Conservation (phyloP, 2,113 vertebrate species). For the Callorhinus ursinus region DNA sequence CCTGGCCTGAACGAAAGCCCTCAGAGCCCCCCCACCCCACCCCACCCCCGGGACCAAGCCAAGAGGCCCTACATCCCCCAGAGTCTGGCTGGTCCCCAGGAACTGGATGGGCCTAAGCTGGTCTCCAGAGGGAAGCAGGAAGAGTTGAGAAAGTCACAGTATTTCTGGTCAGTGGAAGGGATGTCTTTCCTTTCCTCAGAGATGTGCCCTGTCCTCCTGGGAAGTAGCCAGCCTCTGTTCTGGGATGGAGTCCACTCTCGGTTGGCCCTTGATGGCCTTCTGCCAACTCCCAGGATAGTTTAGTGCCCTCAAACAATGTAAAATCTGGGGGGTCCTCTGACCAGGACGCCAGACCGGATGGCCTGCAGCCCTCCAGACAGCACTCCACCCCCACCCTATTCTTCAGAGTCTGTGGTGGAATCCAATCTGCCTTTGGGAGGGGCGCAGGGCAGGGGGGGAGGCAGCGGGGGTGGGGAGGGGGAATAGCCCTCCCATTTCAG, state of each 20-base stretch:
- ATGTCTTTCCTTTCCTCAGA: background rate
- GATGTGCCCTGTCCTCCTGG: background rate
- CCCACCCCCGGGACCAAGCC: background rate
- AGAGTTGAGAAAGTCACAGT: background rate
- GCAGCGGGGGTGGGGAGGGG: background rate
- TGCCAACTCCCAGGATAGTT: constrained; percentile 32
- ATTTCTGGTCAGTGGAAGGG: background rate
- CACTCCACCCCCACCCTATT: background rate
- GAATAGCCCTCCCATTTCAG: background rate
- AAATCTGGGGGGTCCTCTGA: constrained; percentile 41
- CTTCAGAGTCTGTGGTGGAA: constrained; percentile 38
- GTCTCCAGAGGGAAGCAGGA: background rate
- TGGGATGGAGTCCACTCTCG: background rate
- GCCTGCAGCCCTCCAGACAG: constrained; percentile 34
- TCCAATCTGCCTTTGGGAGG: background rate
- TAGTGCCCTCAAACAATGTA: background rate
- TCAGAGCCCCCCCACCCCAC: background rate
- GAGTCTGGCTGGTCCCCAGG: background rate
- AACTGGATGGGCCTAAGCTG: background rate
- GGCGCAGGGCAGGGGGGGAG: background rate
- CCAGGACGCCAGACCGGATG: constrained; percentile 37
- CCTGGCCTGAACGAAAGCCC: background rate
- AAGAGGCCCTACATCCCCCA: background rate
- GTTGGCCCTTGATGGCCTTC: background rate
- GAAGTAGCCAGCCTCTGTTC: background rate